These are phyloP conservation scores for Hirundichthys speculiger DNA, from an alignment of 2,113 vertebrate species.

Conservation along the genomic window DNA sequence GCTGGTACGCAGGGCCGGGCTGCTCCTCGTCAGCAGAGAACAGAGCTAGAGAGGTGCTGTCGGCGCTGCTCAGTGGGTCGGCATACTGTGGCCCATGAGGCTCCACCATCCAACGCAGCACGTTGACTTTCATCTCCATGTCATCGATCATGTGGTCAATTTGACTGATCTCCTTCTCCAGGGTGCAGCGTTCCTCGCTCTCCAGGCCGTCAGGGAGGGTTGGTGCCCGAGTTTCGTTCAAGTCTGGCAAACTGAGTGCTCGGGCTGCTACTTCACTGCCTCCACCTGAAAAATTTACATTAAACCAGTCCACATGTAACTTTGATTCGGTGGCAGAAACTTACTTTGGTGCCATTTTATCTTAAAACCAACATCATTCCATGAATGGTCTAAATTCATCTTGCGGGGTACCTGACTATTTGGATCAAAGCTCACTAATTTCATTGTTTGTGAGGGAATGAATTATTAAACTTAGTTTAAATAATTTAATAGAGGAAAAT, in stretches of 20 bases:
- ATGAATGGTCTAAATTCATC: no score
- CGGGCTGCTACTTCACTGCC: constrained; percentile 71
- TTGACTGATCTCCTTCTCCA: constrained; percentile 73
- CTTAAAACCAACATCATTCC: no score
- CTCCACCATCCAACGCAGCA: constrained; percentile 77
- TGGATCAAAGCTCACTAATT: no score
- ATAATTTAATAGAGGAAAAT: no score
- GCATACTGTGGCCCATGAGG: constrained; percentile 58
- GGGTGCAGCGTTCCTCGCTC: constrained; percentile 59
- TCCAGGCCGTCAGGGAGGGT: constrained; percentile 56
- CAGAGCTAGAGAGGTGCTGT: constrained; percentile 72
- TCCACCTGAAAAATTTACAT: constrained; percentile 58
- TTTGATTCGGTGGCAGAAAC: not conserved
- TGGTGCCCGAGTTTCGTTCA: constrained; percentile 48
- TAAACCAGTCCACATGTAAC: not conserved
- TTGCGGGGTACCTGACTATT: no score
- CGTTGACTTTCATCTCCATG: constrained; percentile 80
- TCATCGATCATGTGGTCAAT: constrained; percentile 73
- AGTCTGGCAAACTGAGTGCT: constrained; percentile 71
- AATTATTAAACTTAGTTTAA: no score
- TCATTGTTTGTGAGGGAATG: no score
- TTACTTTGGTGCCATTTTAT: not conserved
- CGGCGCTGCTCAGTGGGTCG: constrained; percentile 70
- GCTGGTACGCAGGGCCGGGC: constrained; percentile 10
- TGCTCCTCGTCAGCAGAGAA: constrained; percentile 71